Conservation (phyloP, 2,888 invertebrate species). For the Harpalus rubripes region DNA sequence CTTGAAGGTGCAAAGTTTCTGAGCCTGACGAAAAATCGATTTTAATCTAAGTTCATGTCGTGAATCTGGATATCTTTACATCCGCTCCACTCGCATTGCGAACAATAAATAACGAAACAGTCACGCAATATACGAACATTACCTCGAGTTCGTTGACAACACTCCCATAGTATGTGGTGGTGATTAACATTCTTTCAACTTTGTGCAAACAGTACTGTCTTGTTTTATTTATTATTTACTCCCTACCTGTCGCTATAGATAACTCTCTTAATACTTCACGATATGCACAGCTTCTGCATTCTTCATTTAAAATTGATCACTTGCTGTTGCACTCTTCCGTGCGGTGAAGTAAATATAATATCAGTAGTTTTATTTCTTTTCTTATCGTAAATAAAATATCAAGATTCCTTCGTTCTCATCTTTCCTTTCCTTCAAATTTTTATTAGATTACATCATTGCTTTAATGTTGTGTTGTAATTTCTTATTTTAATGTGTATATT, state of each 20-base stretch:
- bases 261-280: conserved; percentile 36
- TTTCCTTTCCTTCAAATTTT: neutral
- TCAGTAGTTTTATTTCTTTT: neutral
- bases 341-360: too few species aligned
- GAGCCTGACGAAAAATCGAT: conserved; percentile 47
- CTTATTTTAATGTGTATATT: too few species aligned
- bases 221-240: conserved; percentile 36
- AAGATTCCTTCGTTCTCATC: neutral
- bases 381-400: neutral
- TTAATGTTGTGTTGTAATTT: too few species aligned
- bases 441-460: neutral
- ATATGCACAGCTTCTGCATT: conserved; percentile 22
- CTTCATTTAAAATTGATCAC: conserved; percentile 29
- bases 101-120: conserved; percentile 55
- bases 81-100: conserved; percentile 46
- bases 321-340: neutral
- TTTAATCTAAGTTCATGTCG: conserved; percentile 58
- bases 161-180: neutral
- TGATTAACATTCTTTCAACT: conserved; percentile 46
- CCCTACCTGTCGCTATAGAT: conserved; percentile 22
- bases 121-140: conserved; percentile 34
- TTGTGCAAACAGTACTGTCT: conserved; percentile 33
- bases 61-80: conserved; percentile 54
- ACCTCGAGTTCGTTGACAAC: conserved; percentile 45
- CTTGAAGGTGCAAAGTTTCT: conserved; percentile 38